Evolutionary conservation across 2,113 vertebrate genomes (phyloP).

Genomic region (Galbula dea): DNA sequence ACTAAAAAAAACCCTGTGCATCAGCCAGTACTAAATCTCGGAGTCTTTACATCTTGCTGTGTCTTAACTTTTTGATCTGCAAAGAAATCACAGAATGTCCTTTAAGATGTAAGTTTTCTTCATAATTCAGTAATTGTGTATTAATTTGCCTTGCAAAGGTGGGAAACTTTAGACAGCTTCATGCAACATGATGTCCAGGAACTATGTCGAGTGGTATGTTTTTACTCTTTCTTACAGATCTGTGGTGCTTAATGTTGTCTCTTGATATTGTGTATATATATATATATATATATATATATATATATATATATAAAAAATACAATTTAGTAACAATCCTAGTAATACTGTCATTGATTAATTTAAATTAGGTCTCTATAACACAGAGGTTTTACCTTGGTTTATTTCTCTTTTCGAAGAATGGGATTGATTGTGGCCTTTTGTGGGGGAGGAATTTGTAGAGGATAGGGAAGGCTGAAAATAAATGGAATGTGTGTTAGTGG

Average conservation of each 20-base stretch:
- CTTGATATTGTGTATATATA: neutral
- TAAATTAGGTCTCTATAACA: neutral
- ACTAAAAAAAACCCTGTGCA: neutral
- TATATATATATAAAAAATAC: too few species aligned
- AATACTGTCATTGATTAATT: neutral
- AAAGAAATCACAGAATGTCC: neutral
- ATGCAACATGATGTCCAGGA: slow-evolving; percentile 99
- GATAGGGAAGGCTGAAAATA: neutral
- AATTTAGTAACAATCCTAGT: neutral
- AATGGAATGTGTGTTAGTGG: neutral
- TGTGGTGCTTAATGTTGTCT: neutral
- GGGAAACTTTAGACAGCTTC: slow-evolving; percentile 99
- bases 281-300: too few species aligned
- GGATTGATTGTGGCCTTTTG: neutral
- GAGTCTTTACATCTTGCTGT: neutral
- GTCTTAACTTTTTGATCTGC: neutral
- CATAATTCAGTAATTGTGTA: neutral
- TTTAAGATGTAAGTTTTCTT: neutral
- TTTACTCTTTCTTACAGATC: neutral
- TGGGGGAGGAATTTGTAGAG: neutral
- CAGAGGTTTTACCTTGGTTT: neutral
- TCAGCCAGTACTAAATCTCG: neutral
- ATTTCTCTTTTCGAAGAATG: neutral
- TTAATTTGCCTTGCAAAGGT: slow-evolving; percentile 74
- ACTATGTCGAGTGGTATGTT: slow-evolving; percentile 97